Conservation (phyloP, 2,113 vertebrate species). For the Dipodomys merriami region DNA sequence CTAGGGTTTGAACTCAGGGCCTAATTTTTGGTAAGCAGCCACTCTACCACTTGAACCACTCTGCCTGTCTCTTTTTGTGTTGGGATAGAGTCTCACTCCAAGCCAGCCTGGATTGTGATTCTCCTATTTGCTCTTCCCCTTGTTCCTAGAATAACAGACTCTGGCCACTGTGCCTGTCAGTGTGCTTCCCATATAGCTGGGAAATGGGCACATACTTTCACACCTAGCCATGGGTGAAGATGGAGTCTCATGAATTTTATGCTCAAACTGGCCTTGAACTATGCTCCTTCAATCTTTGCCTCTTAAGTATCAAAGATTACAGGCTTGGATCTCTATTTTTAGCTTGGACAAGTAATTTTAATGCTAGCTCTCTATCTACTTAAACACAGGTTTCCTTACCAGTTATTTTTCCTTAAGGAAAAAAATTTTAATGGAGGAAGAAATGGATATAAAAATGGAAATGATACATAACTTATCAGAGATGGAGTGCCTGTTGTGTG, state of each 20-base stretch:
- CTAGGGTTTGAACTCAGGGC: too few relatives aligned
- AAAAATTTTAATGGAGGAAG: conserved; percentile 49
- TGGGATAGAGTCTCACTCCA: too few relatives aligned
- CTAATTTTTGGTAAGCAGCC: too few relatives aligned
- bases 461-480: conserved; percentile 40
- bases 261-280: not conserved
- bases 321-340: not conserved
- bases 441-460: conserved; percentile 41
- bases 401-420: conserved; percentile 42
- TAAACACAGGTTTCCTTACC: conserved; percentile 16
- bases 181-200: too few relatives aligned
- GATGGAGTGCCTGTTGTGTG: not conserved
- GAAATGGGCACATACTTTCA: too few relatives aligned
- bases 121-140: too few relatives aligned
- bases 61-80: too few relatives aligned
- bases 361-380: not conserved
- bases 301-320: not conserved
- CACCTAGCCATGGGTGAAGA: not conserved
- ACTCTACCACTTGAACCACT: too few relatives aligned
- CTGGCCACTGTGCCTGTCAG: too few relatives aligned
- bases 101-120: too few relatives aligned
- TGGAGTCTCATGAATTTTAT: not conserved
- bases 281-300: not conserved
- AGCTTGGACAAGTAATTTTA: conserved; percentile 30
- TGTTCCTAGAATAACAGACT: too few relatives aligned